Percentiles rank a stretch among this genome's conserved stretches.
Evolutionary conservation across 2,113 vertebrate species (phyloP).

Genomic region (Lepus europaeus): DNA sequence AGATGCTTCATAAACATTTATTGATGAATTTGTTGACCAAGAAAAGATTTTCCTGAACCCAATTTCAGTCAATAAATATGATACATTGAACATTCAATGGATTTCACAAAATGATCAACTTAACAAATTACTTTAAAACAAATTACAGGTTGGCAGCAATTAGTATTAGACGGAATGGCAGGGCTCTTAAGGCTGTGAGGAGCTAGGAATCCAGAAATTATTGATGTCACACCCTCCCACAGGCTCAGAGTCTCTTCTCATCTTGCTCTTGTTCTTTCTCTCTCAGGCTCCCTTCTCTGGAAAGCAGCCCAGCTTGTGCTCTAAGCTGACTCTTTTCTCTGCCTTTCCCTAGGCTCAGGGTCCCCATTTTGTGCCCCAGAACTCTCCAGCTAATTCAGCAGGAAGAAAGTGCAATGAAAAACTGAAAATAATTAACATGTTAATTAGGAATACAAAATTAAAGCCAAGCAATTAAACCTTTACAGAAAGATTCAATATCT

Average conservation of each 20-base stretch:
- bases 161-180: not conserved
- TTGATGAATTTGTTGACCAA: not conserved
- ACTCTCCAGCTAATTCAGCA: not conserved
- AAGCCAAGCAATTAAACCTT: not conserved
- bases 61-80: slow-evolving; percentile 1
- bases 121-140: slow-evolving; percentile 5
- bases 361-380: not conserved
- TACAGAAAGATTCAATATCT: not conserved
- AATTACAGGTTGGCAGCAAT: not conserved
- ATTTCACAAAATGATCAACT: not conserved
- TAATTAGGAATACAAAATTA: not conserved
- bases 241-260: not conserved
- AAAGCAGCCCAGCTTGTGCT: not conserved
- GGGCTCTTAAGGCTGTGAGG: not conserved
- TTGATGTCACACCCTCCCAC: not conserved
- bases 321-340: not conserved
- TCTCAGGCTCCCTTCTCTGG: not conserved
- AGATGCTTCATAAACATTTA: slow-evolving; percentile 30
- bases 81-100: slow-evolving; percentile 6
- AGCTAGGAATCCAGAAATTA: not conserved
- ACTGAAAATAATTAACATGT: not conserved
- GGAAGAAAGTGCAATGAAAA: not conserved
- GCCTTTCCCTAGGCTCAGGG: not conserved
- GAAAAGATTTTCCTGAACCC: slow-evolving; percentile 12
- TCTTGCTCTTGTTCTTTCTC: not conserved